These are phyloP conservation scores for Pelodiscus sinensis DNA, from an alignment of 2,113 vertebrate species.

Conservation along the genomic window DNA sequence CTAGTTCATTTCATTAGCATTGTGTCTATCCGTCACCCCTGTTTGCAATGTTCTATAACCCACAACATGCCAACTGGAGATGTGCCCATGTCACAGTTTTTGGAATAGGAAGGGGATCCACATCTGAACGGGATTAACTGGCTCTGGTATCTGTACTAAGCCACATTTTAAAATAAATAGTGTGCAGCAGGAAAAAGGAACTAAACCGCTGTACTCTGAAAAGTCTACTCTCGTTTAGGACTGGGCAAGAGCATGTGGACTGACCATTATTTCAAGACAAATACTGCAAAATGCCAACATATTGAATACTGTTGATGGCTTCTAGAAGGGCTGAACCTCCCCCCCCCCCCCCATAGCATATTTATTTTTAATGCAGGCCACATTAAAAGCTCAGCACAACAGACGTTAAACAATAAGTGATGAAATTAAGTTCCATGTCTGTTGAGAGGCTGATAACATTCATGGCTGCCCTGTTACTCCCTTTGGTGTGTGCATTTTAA, in stretches of 20 bases:
- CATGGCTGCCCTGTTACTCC: background rate
- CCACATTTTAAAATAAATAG: background rate
- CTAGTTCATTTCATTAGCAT: fast-evolving
- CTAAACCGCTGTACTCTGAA: fast-evolving
- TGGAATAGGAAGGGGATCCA: background rate
- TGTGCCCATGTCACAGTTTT: fast-evolving
- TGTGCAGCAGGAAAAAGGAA: background rate
- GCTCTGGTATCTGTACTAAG: background rate
- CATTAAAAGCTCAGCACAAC: slow-evolving; percentile 14
- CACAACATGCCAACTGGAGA: background rate
- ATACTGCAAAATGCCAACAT: background rate
- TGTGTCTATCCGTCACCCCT: background rate
- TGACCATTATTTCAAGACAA: slow-evolving; percentile 16
- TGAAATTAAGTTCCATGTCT: slow-evolving; percentile 45
- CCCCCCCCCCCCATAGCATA: background rate
- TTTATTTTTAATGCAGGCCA: background rate
- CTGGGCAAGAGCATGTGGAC: background rate
- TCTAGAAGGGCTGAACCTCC: slow-evolving; percentile 29
- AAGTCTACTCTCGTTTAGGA: background rate
- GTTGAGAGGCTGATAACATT: slow-evolving; percentile 36
- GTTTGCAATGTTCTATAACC: background rate
- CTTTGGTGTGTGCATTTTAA: background rate
- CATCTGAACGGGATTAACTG: background rate
- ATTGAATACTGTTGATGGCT: slow-evolving; percentile 42
- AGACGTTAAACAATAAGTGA: slow-evolving; percentile 44